Conservation (phyloP, 2,888 invertebrate species). For the Tetramorium bicarinatum region DNA sequence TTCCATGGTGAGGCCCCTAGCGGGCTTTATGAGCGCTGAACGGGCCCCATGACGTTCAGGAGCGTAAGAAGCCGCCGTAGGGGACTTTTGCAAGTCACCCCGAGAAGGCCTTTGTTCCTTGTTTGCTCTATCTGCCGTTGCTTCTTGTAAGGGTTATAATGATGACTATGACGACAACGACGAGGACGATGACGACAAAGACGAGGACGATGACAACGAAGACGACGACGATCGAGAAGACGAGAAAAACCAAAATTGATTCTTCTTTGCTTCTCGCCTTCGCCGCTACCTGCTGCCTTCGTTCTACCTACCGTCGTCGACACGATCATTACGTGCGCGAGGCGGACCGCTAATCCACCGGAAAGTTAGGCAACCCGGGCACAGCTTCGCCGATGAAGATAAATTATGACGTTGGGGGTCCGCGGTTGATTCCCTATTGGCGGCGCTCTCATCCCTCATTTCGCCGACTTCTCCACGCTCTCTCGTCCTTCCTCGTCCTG, state of each 20-base stretch:
- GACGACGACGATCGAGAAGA: constrained; percentile 55
- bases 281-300: constrained; percentile 55
- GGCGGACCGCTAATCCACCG: constrained; percentile 60
- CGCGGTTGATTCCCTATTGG: constrained; percentile 47
- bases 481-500: constrained; percentile 50
- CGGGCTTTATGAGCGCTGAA: constrained; percentile 72
- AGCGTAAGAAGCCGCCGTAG: constrained; percentile 73
- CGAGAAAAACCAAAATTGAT: constrained; percentile 84
- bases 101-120: constrained; percentile 78
- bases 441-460: constrained; percentile 49
- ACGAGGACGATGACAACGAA: constrained; percentile 83
- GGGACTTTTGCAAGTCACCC: constrained; percentile 82
- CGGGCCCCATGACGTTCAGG: constrained; percentile 71
- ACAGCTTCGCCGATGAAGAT: constrained; percentile 45
- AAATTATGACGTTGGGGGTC: constrained; percentile 61
- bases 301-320: constrained; percentile 50
- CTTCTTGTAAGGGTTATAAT: constrained; percentile 55
- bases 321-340: constrained; percentile 61
- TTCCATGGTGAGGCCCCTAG: constrained; percentile 75
- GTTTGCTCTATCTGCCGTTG: constrained; percentile 79
- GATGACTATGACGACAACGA: constrained; percentile 76
- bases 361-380: constrained; percentile 57
- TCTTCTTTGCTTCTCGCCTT: constrained; percentile 76
- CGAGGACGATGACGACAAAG: constrained; percentile 67
- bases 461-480: constrained; percentile 62